A percentile compares a stretch with the other conserved stretches of the same genome.
phyloP scores from a whole-genome alignment of 2,888 invertebrate species.

The Pachliopta kotzebuea region DNA sequence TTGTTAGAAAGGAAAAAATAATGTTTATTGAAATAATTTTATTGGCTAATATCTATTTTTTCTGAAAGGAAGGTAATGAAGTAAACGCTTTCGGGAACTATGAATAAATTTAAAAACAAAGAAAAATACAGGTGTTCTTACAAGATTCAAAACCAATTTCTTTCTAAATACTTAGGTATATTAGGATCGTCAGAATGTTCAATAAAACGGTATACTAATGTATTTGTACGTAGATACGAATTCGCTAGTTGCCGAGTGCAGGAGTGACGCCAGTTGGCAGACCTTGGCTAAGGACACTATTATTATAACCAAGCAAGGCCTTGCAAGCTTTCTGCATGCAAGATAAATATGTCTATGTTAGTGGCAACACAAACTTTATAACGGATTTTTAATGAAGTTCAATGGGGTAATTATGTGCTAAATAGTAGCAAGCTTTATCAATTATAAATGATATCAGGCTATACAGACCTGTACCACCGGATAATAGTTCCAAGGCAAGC shows the following conservation, averaged over 20 bases:
- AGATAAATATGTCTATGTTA: constrained; percentile 32
- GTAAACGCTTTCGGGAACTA: too few relatives aligned
- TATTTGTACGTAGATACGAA: constrained; percentile 34
- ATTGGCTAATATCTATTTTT: too few relatives aligned
- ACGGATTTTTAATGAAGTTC: constrained; percentile 17
- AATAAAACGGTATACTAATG: constrained; percentile 6
- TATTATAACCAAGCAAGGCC: constrained; percentile 71
- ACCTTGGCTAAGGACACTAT: constrained; percentile 72
- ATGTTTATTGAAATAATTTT: too few relatives aligned
- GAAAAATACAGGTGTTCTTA: too few relatives aligned
- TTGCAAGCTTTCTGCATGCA: constrained; percentile 63
- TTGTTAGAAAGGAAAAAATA: too few relatives aligned
- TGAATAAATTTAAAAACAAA: too few relatives aligned
- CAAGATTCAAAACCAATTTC: not conserved
- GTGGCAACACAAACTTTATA: constrained; percentile 8
- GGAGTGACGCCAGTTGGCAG: constrained; percentile 68
- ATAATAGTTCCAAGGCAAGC: not conserved
- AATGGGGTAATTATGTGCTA: constrained; percentile 11
- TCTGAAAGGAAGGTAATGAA: too few relatives aligned
- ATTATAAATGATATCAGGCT: constrained; percentile 2
- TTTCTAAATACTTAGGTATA: not conserved
- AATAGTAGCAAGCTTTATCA: constrained; percentile 9
- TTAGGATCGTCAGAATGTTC: not conserved
- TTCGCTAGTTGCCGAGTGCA: constrained; percentile 65
- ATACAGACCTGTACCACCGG: not conserved